Base-by-base conservation (phyloP, 2,888 invertebrate species). In the Tenodera sinensis region DNA sequence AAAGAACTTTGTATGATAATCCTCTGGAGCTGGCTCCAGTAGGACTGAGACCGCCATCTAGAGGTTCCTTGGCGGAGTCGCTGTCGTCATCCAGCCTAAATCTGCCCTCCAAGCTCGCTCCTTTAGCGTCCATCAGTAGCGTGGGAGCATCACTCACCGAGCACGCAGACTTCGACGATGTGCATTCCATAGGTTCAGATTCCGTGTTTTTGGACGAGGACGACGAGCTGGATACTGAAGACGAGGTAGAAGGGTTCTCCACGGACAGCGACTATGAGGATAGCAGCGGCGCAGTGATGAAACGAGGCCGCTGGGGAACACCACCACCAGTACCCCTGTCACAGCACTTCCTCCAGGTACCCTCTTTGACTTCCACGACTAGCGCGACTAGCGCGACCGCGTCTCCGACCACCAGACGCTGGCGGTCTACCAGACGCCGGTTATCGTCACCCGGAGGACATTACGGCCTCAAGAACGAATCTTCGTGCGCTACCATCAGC, bases 221-320 rank as follows among this genome's bases (percentile, higher is more conserved):
- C 90, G 96, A 96, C 90, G 94, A 93, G 71, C 88, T 92, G 91
- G 97, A 97, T 91, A 97, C 97, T 27, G 97, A 97, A 92, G 97
- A 97, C 92, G 97, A 97, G 92, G 96, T 97, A 91, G 97, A 97
- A 92, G 97, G 97, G 92, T 96, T 97, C 92, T 97, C 97, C 90
- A 97, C 97, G 83, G 97, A 97, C 92, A 97, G 97, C 92, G 97
- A 97, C 42, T 90, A 89, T 42, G 90, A 89, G 12, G 71, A 81
- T n/a, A 85, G 85, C 14, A 88, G 54, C 15, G 47, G 47, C 27
- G 3, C n/a, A 15, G 47, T 34, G 82, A 90, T 90, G 20, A 81
- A 82, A n/a, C 81, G 87, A 34, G n/a, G 83, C 1, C 87, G 30
- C 3, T 87, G 87, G 87, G 85, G 88, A 89, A 89, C 90, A 86